Conservation (phyloP, 2,888 invertebrate species). For the Dynastes maya region DNA sequence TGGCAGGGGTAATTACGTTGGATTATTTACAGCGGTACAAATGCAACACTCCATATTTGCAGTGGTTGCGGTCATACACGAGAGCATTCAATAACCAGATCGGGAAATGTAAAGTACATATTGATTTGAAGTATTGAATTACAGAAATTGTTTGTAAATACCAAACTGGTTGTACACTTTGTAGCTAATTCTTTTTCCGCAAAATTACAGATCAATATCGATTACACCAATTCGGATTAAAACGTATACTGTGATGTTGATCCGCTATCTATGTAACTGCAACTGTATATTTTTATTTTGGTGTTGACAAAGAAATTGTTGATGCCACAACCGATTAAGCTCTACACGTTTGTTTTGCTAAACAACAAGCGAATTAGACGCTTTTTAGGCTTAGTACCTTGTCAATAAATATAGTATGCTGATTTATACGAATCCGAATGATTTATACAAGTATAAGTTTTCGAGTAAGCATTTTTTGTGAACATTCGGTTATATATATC, state of each 20-base stretch:
- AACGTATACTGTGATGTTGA: neutral
- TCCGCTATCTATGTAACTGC: too few relatives aligned
- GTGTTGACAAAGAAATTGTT: too few relatives aligned
- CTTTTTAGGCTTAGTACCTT: too few relatives aligned
- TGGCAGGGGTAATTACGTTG: conserved; percentile 51
- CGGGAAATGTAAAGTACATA: conserved; percentile 33
- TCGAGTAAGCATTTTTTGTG: too few relatives aligned
- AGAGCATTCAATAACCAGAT: conserved; percentile 45
- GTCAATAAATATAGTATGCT: too few relatives aligned
- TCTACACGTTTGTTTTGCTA: too few relatives aligned
- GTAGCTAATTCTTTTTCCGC: conserved; percentile 8
- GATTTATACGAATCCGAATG: too few relatives aligned
- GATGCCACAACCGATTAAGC: too few relatives aligned
- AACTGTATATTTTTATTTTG: too few relatives aligned
- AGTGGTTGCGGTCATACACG: conserved; percentile 38
- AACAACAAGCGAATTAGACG: too few relatives aligned
- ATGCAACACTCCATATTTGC: conserved; percentile 48
- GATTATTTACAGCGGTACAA: conserved; percentile 46
- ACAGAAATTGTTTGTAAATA: conserved; percentile 51
- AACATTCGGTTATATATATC: too few relatives aligned
- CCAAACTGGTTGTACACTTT: conserved; percentile 16
- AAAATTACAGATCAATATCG: conserved; percentile 10
- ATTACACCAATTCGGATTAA: conserved; percentile 25
- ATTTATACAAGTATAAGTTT: too few relatives aligned
- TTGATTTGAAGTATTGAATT: conserved; percentile 34